Conservation (phyloP, 2,888 invertebrate genomes). For the Trissolcus brochymenae region DNA sequence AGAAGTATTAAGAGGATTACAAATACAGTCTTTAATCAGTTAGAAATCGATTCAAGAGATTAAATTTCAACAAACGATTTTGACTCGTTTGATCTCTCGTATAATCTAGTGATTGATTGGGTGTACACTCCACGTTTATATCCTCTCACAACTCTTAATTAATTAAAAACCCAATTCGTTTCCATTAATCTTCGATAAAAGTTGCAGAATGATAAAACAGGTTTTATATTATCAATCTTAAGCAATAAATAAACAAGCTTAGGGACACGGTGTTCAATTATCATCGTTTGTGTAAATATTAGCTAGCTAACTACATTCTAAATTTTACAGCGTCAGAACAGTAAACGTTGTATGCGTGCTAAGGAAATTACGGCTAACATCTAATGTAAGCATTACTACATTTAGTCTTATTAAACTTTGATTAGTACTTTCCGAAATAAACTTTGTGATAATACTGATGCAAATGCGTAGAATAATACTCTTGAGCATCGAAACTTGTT, state of each 20-base stretch:
- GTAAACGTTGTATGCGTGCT: constrained; percentile 14
- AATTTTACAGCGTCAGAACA: constrained; percentile 12
- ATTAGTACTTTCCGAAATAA: constrained; percentile 16
- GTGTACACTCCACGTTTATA: no score
- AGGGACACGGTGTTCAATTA: constrained; percentile 10
- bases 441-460: constrained; percentile 19
- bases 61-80: constrained; percentile 14
- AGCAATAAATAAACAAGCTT: constrained; percentile 1
- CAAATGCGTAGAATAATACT: constrained; percentile 23
- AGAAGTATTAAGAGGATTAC: constrained; percentile 8
- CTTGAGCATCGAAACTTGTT: constrained; percentile 17
- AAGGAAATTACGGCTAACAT: constrained; percentile 18
- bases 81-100: not conserved
- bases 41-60: constrained; percentile 12
- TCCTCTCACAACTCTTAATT: no score
- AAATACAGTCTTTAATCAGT: constrained; percentile 17
- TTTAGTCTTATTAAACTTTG: constrained; percentile 32
- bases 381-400: constrained; percentile 27
- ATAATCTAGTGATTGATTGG: not conserved
- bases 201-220: no score
- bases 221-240: not conserved
- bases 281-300: constrained; percentile 19
- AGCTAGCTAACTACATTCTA: constrained; percentile 14
- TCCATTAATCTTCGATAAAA: no score
- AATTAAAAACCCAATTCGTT: no score